Base-by-base conservation (phyloP, 2,113 vertebrate species). In the Eublepharis macularius region DNA sequence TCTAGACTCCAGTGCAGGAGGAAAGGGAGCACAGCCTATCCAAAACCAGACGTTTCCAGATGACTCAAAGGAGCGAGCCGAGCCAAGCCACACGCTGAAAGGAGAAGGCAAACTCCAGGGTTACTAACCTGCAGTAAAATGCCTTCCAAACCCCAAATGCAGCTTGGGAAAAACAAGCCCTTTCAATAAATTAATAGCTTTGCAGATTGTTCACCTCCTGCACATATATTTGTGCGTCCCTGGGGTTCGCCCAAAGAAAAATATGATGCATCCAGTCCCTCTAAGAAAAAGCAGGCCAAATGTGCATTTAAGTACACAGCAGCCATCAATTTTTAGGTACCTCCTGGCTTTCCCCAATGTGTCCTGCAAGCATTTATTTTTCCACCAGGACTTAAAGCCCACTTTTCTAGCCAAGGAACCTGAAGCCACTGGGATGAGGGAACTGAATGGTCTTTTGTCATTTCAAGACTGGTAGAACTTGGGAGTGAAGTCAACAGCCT, bases 181-280 rank as follows among this genome's bases (percentile, higher is more conserved):
- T 73, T 73, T 82, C 39, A 73, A 73, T 41, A 82, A 60, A 82
- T 82, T 47, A 60, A 75, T 83, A 63, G 54, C 73, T 73, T 41
- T 8, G 49, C 10, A 12, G 13, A 32, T 11, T 72, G 36, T 16
- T 16, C 34, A 41, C 21, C 47, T 36, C 49, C 49, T 39, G n/a
- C 17, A 14, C 73, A 43, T 74, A 11, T 74, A 63, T 8, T n/a
- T 63, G 29, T 29, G 45, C 60, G 39, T n/a, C 51, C 29, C 34
- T 8, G 9, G 36, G 60, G 32, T 45, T 63, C 7, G 34, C 14
- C 39, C 19, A 34, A 39, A 24, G 60, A 63, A 82, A 41, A 11
- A 60, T n/a, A 41, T 12, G 57, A 21, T 16, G 32, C 8, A 81
- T 26, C 17, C 39, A 43, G 77, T 43, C 41, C 13, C 11, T 24